Conservation (phyloP, 2,113 vertebrate species). For the Sterrhoptilus dennistouni region DNA sequence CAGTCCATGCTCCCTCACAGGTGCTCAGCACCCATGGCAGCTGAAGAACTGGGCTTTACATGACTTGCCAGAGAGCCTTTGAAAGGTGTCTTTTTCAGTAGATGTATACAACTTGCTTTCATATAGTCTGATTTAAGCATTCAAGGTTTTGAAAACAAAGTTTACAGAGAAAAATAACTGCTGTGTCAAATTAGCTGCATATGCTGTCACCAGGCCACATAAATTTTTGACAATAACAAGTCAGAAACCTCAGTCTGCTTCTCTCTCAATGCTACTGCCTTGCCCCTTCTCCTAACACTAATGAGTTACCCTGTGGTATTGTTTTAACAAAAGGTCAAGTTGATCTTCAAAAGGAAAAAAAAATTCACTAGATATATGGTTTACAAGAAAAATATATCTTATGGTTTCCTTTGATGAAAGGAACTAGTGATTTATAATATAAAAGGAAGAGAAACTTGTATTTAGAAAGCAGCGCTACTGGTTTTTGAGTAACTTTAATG, state of each 20-base stretch:
- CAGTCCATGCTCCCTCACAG: accelerated
- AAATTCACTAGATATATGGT: background rate
- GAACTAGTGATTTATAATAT: background rate
- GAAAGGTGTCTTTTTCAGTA: background rate
- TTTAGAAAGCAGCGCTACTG: background rate
- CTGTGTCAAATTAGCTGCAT: background rate
- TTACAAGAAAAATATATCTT: background rate
- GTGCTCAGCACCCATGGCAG: background rate
- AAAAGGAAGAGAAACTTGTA: background rate
- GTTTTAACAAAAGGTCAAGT: background rate
- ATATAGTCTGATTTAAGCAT: background rate
- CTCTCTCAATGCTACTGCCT: background rate
- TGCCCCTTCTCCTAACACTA: background rate
- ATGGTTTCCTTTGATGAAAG: background rate
- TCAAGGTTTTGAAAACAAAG: background rate
- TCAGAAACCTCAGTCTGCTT: background rate
- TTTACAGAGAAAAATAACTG: background rate
- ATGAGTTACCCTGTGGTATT: background rate
- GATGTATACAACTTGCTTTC: background rate
- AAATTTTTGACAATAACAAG: background rate
- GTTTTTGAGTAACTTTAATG: background rate
- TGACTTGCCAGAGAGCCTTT: background rate
- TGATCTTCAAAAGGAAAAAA: background rate
- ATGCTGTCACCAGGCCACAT: background rate
- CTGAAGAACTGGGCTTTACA: background rate